Conservation (phyloP, 2,113 vertebrate species). For the Daphoenositta chrysoptera region DNA sequence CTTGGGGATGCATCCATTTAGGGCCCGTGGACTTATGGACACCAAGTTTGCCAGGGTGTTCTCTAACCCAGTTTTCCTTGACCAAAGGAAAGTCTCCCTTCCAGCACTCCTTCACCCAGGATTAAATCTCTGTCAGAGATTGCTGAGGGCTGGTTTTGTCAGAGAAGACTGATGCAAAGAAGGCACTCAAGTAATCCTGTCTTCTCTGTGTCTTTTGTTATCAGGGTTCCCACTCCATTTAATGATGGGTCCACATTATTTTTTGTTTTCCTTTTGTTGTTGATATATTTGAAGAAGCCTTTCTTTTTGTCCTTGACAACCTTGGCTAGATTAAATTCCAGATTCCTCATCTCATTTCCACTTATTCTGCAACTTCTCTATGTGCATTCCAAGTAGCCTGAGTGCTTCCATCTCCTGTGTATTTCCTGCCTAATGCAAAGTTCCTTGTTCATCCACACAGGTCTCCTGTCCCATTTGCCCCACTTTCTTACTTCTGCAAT, state of each 20-base stretch:
- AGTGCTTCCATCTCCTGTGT: background rate
- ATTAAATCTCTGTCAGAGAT: background rate
- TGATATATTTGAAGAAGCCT: background rate
- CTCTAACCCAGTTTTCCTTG: background rate
- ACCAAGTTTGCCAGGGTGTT: background rate
- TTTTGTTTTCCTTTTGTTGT: background rate
- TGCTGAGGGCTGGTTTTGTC: background rate
- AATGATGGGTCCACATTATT: no score
- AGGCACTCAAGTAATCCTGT: background rate
- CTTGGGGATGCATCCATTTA: background rate
- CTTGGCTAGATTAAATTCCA: background rate
- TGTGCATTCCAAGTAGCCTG: background rate
- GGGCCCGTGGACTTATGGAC: background rate
- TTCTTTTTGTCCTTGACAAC: background rate
- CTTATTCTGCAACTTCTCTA: background rate
- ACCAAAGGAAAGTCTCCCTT: background rate
- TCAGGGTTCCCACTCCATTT: background rate
- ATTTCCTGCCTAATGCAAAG: background rate
- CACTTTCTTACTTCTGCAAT: background rate
- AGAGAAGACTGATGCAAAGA: background rate
- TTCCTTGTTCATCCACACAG: background rate
- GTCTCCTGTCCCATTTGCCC: background rate
- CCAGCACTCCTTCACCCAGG: background rate
- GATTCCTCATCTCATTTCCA: background rate
- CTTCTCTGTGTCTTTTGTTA: background rate